A percentile compares a stretch with the other conserved stretches of the same genome.
Evolutionary conservation across 1,140 invertebrate genomes (phyloP).

Genomic region (Thrips palmi): DNA sequence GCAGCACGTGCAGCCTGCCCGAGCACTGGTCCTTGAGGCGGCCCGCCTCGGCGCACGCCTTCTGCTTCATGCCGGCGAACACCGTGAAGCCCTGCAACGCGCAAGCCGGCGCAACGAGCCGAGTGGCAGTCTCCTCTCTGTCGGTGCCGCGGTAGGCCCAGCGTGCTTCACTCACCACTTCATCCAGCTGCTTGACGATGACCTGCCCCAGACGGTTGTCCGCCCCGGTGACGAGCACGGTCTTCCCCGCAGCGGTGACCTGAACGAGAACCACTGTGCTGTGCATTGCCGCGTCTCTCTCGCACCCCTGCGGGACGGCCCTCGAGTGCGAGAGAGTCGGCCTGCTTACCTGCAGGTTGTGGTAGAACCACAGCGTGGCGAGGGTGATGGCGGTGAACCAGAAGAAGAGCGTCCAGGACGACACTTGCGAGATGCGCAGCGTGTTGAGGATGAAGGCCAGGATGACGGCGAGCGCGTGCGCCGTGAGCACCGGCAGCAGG

Average conservation of each 20-base stretch:
- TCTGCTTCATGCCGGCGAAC: constrained; percentile 51
- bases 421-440: constrained; percentile 48
- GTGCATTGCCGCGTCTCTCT: not conserved
- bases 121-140: no score
- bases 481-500: constrained; percentile 53
- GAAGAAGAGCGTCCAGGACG: constrained; percentile 53
- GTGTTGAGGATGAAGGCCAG: constrained; percentile 46
- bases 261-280: constrained; percentile 20
- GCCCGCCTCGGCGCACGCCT: constrained; percentile 41
- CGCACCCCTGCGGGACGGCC: no score
- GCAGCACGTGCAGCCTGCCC: constrained; percentile 47
- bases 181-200: constrained; percentile 52
- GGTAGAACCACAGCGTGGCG: constrained; percentile 55
- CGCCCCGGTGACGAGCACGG: constrained; percentile 67
- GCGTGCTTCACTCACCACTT: constrained; percentile 37
- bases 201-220: constrained; percentile 59
- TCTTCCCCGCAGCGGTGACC: constrained; percentile 59
- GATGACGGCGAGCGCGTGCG: constrained; percentile 53
- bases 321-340: not conserved
- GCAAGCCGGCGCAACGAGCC: no score
- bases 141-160: no score
- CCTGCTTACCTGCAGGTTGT: constrained; percentile 54
- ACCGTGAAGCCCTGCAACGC: constrained; percentile 48
- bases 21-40: constrained; percentile 55
- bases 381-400: constrained; percentile 47